Base-by-base conservation (phyloP, 1,140 invertebrate species). In the Macrotrachela quadricornifera region DNA sequence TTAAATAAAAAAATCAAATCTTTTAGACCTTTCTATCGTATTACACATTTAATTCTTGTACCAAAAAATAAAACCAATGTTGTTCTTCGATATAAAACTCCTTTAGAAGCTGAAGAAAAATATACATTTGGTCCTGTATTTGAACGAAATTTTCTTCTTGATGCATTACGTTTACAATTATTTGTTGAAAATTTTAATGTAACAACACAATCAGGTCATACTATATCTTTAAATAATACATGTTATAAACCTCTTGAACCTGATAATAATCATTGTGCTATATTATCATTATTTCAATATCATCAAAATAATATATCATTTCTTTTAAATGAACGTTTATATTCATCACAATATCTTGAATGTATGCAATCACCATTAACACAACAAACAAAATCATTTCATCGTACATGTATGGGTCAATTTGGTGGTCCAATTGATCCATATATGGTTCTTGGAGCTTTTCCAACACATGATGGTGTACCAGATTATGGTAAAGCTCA, bases 351-450 rank as follows among this genome's bases (percentile, higher is more conserved):
- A 18, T 14, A 21, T 36, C 18, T 44, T 13, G 8, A 39, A 10
- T 56, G 54, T 36, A 56, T 46, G 47, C 37, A 45, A 17, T 42
- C 46, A 15, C 54, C 54, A 13, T 30, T 30, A 30, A 30, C 21
- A 30, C 21, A 30, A 30, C 21, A 30, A 30, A 30, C 21, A 8
- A 30, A 30, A 30, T 30, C 21, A 30, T 41, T 53, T 46, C 17
- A 46, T 39, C 16, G 12, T 6, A 15, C 18, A 2, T 97, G 91
- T 70, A 70, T 95, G 40, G 83, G 79, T 0, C 68, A 73, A 1
- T 95, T 83, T 70, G 85, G 86, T 18, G 90, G 86, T 1, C 88
- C 90, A 1, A 75, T 92, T 12, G 79, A 85, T 63, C 85, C 88
- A 13, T 85, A 81, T 38, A 79, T 92, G 42, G 85, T 80, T 3